Evolutionary conservation across 2,797 vertebrate species (phyloP).

Genomic region (Acanthopagrus latus): DNA sequence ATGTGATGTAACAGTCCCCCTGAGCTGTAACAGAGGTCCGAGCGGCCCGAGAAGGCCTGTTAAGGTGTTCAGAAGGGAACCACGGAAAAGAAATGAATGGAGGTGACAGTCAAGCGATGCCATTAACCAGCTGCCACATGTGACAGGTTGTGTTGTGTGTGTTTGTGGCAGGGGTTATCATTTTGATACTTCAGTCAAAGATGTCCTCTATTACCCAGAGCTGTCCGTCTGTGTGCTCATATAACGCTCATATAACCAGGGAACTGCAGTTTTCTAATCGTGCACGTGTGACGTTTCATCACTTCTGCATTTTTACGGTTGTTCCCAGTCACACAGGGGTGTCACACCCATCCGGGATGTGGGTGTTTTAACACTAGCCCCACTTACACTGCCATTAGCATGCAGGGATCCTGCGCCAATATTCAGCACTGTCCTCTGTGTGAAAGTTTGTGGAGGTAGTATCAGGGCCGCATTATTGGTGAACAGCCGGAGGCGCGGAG

Average conservation of each 20-base stretch:
- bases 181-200: not conserved
- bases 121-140: slow-evolving; percentile 27
- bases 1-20: slow-evolving; percentile 64
- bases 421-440: too few relatives aligned
- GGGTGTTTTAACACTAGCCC: too few relatives aligned
- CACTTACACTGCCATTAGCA: too few relatives aligned
- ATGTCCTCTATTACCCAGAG: not conserved
- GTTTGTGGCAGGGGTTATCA: slow-evolving; percentile 8
- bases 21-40: slow-evolving; percentile 55
- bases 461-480: too few relatives aligned
- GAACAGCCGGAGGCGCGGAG: too few relatives aligned
- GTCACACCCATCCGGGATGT: too few relatives aligned
- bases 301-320: not conserved
- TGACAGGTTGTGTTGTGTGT: not conserved
- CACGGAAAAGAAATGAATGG: not conserved
- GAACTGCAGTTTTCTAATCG: not conserved
- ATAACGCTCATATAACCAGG: not conserved
- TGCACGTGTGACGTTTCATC: not conserved
- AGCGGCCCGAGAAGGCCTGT: slow-evolving; percentile 45
- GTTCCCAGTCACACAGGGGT: too few relatives aligned
- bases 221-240: not conserved
- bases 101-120: not conserved
- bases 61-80: slow-evolving; percentile 51
- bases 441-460: too few relatives aligned
- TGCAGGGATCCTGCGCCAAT: too few relatives aligned